Conservation (phyloP, 2,888 invertebrate genomes). For the Polydrusus cervinus region DNA sequence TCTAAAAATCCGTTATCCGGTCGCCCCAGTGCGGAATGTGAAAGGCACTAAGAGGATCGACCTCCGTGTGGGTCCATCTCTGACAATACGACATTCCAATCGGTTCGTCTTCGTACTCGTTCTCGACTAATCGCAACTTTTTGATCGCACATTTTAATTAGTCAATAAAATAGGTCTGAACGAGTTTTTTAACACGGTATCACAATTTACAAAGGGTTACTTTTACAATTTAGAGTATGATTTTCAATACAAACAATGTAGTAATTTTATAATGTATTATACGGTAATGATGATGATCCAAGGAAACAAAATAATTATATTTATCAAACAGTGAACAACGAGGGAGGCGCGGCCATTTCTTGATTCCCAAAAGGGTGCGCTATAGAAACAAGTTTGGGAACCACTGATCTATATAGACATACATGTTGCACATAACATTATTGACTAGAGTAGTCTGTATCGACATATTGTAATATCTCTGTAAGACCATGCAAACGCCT, state of each 20-base stretch:
- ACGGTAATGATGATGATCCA: too few relatives aligned
- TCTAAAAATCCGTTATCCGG: conserved; percentile 51
- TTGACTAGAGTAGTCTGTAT: too few relatives aligned
- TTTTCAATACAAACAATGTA: not conserved
- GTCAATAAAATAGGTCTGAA: conserved; percentile 26
- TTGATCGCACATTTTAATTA: conserved; percentile 35
- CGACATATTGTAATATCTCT: too few relatives aligned
- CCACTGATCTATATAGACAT: too few relatives aligned
- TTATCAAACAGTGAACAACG: too few relatives aligned
- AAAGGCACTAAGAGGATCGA: conserved; percentile 53
- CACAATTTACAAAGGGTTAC: not conserved
- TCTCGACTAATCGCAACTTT: conserved; percentile 25
- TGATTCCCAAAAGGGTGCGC: too few relatives aligned
- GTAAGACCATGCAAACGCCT: too few relatives aligned
- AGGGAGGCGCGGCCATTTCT: too few relatives aligned
- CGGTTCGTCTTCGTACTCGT: conserved; percentile 31
- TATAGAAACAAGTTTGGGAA: too few relatives aligned
- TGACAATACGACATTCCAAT: conserved; percentile 52
- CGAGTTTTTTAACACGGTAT: not conserved
- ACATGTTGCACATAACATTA: too few relatives aligned
- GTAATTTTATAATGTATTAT: too few relatives aligned
- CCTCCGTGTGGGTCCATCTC: conserved; percentile 48
- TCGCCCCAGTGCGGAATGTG: conserved; percentile 52
- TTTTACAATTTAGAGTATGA: not conserved
- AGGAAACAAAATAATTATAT: too few relatives aligned